phyloP scores from a whole-genome alignment of 2,888 invertebrate species.

The Ichneumoninae sp. region DNA sequence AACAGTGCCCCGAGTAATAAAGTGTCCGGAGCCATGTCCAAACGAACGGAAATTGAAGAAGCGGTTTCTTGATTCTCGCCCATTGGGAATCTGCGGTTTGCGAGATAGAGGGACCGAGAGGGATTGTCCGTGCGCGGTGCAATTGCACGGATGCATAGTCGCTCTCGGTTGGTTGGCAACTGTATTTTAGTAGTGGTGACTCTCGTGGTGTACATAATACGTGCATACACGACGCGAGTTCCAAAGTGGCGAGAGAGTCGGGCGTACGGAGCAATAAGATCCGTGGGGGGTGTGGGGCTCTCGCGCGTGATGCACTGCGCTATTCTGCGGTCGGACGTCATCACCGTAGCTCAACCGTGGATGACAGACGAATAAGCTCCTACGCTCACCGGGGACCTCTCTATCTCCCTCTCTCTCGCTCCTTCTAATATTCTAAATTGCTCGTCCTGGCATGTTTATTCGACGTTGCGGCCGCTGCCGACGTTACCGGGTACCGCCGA shows the following conservation, averaged over 20 bases:
- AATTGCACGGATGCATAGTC: conserved; percentile 55
- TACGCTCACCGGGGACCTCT: conserved; percentile 71
- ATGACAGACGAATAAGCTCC: conserved; percentile 80
- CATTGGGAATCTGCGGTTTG: conserved; percentile 61
- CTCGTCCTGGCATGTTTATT: conserved; percentile 83
- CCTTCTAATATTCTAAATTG: conserved; percentile 83
- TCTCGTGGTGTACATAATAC: neutral
- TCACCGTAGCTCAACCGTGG: conserved; percentile 82
- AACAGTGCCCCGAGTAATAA: conserved; percentile 33
- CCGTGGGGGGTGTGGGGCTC: neutral
- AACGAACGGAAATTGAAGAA: conserved; percentile 54
- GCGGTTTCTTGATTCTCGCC: conserved; percentile 51
- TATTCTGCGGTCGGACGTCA: conserved; percentile 82
- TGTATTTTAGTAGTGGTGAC: conserved; percentile 9
- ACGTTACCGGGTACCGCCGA: conserved; percentile 63
- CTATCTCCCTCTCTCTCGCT: conserved; percentile 13
- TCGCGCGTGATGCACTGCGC: conserved; percentile 56
- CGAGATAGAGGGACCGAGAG: conserved; percentile 27
- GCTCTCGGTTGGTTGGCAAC: conserved; percentile 14
- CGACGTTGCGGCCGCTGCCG: conserved; percentile 82
- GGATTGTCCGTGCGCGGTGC: conserved; percentile 54
- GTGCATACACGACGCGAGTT: neutral
- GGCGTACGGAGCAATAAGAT: conserved; percentile 23
- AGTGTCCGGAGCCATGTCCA: conserved; percentile 54
- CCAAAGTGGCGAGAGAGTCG: neutral